Conservation (phyloP, 2,113 vertebrate species). For the Phaetusa simplex region DNA sequence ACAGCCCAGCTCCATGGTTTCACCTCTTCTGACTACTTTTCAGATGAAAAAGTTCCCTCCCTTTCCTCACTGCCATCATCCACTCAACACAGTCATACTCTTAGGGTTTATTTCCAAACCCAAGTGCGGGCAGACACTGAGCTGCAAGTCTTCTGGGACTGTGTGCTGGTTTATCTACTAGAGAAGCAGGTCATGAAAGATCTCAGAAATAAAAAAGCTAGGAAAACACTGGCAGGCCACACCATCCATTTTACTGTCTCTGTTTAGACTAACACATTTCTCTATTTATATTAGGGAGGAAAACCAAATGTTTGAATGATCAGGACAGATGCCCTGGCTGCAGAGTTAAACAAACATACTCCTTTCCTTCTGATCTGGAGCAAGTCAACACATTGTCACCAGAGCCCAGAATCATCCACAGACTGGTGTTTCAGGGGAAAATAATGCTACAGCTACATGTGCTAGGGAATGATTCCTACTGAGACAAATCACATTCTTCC, state of each 20-base stretch:
- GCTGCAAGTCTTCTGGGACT: neutral
- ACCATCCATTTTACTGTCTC: constrained; percentile 2
- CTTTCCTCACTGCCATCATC: neutral
- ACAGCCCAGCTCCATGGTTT: rapidly evolving
- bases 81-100: neutral
- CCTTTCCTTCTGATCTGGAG: neutral
- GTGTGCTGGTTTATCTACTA: neutral
- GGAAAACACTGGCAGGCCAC: neutral
- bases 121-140: neutral
- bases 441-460: neutral
- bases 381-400: constrained; percentile 6
- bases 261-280: constrained; percentile 36
- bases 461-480: neutral
- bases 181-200: neutral
- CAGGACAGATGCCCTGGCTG: constrained; percentile 12
- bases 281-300: constrained; percentile 26
- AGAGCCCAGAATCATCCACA: neutral
- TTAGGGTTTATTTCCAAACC: neutral
- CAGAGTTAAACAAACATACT: constrained; percentile 20
- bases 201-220: constrained; percentile 23
- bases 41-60: neutral
- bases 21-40: neutral
- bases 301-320: neutral
- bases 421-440: neutral
- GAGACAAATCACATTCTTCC: neutral